Base-by-base conservation (phyloP, 2,888 invertebrate genomes). In the Ctena decussata region DNA sequence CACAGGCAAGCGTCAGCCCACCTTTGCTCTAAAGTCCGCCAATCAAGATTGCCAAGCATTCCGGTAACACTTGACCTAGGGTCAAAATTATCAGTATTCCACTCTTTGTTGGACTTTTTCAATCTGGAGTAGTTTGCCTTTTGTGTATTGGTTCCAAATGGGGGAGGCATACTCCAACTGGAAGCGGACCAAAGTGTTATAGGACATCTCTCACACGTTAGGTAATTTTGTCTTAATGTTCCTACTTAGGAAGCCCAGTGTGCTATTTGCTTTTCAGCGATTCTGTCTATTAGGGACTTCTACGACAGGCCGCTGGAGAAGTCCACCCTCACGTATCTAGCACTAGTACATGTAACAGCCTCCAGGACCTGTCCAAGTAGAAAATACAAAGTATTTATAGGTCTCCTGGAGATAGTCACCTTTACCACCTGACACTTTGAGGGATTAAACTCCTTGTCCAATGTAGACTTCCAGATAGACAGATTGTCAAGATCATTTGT, bases 61-160 rank as follows among this genome's bases (percentile, higher is more conserved):
- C 24, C n/a, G 27, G 77, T 77, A 12, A 78, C 72, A 72, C 78
- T 72, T 24, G 71, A 78, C 39, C 72, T 30, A 6, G 41, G 35
- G 30, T 30, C 8, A 60, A 11, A 60, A 30, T 60, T 30, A 27
- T n/a, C n/a, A n/a, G n/a, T n/a, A n/a, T n/a, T n/a, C n/a, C n/a
- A 46, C 77, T n/a, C 77, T 65, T 5, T 69, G 41, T 77, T 77
- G 77, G 11, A 77, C 69, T 24, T 30, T 69, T 44, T 77, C 46
- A 44, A 77, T 35, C 30, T 65, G 37, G 8, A 39, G 11, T 24
- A 32, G 65, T 27, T 69, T 39, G 30, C 18, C 6, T 32, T 69
- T 27, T 8, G 77, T 69, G 35, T 44, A 37, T 0, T 65, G 65
- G 35, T 35, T n/a, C 77, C 70, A 77, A n/a, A 77, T 35, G 32